phyloP scores from a whole-genome alignment of 37 sponge, comb jelly and placozoan species.

The Oscarella lobularis region DNA sequence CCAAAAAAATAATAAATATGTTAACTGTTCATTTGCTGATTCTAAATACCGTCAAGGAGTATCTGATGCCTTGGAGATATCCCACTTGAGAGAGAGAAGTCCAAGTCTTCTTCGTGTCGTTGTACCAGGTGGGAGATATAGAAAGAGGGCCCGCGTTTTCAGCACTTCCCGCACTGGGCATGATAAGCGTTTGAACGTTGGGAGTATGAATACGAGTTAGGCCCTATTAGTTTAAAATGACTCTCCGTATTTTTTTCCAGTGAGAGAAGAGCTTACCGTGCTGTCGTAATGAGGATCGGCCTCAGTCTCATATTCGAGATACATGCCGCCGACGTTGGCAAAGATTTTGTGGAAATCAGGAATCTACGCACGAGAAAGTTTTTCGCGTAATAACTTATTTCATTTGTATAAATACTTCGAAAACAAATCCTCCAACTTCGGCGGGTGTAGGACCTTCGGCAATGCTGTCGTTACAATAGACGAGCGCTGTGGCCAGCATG shows the following conservation, averaged over 20 bases:
- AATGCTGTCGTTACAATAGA: not conserved
- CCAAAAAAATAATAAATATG: too few species aligned
- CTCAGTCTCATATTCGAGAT: not conserved
- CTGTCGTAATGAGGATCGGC: not conserved
- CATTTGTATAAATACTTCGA: not conserved
- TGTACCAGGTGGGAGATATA: not conserved
- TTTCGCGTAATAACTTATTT: too few species aligned
- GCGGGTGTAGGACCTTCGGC: not conserved
- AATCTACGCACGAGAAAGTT: too few species aligned
- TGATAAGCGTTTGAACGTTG: not conserved
- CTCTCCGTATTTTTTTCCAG: too few species aligned
- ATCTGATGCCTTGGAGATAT: not conserved
- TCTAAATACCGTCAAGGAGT: not conserved
- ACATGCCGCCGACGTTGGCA: not conserved
- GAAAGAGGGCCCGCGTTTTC: not conserved
- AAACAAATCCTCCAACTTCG: not conserved
- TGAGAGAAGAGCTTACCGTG: too few species aligned
- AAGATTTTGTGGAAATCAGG: not conserved
- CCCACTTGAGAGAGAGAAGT: not conserved
- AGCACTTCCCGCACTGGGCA: not conserved
- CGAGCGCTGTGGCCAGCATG: not conserved
- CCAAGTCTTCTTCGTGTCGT: not conserved
- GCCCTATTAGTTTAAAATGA: too few species aligned
- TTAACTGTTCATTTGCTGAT: too few species aligned
- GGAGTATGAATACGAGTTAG: not conserved